Evolutionary conservation across 2,113 vertebrate genomes (phyloP).

Genomic region (Oplegnathus fasciatus): DNA sequence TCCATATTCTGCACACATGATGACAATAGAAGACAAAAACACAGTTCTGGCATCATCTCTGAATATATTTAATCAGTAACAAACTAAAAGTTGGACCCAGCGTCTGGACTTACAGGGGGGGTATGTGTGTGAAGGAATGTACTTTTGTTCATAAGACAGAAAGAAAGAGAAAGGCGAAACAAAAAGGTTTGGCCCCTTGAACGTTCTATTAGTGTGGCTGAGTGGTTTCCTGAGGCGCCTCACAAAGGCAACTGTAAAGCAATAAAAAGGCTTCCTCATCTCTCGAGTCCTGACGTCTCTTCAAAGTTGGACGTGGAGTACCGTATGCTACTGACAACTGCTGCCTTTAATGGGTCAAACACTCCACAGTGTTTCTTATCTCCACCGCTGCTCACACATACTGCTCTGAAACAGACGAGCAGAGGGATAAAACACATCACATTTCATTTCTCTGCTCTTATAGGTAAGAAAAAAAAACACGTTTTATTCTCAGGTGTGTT

Average conservation of each 20-base stretch:
- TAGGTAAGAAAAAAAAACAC: too few species aligned
- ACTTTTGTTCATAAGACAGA: constrained; percentile 58
- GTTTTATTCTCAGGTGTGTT: too few species aligned
- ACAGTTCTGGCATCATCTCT: neutral
- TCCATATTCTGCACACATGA: neutral
- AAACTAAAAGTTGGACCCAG: constrained; percentile 8
- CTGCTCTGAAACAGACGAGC: neutral
- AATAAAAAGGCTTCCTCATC: constrained; percentile 69
- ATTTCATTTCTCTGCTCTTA: too few species aligned
- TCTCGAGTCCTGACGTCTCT: constrained; percentile 19
- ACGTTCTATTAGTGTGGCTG: constrained; percentile 62
- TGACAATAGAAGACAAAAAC: neutral
- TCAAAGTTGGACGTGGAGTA: constrained; percentile 3
- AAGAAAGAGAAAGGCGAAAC: constrained; percentile 35
- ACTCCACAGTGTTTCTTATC: too few species aligned
- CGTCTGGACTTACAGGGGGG: constrained; percentile 13
- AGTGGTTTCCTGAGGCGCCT: constrained; percentile 66
- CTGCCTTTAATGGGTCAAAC: too few species aligned
- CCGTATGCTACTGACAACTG: too few species aligned
- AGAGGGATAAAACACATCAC: too few species aligned
- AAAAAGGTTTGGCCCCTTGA: constrained; percentile 57
- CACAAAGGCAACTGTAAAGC: constrained; percentile 74
- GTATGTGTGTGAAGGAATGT: constrained; percentile 64
- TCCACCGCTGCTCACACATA: neutral
- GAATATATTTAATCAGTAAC: constrained; percentile 17